Percentiles rank a stretch among this genome's conserved stretches.
These are phyloP conservation scores for Silurus asotus DNA, from an alignment of 2,113 vertebrate genomes.

Conservation along the genomic window DNA sequence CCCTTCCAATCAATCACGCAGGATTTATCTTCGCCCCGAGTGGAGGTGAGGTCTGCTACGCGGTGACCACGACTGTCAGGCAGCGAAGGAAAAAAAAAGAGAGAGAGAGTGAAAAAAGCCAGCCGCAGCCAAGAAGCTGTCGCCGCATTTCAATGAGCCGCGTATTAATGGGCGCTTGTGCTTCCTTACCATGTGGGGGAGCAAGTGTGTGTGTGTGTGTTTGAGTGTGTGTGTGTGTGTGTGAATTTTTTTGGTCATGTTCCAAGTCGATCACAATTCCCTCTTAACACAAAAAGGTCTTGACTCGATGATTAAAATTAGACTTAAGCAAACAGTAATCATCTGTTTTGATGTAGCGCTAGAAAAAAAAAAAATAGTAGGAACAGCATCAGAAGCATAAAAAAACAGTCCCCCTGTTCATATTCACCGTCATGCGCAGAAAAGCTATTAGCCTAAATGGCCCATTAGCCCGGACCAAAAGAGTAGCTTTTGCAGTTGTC, in stretches of 20 bases:
- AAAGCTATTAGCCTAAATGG: constrained; percentile 29
- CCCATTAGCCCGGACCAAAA: constrained; percentile 48
- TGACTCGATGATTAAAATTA: constrained; percentile 38
- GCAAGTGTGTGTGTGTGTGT: constrained; percentile 26
- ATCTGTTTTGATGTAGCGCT: constrained; percentile 2
- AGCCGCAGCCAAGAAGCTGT: constrained; percentile 70
- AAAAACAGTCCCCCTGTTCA: not conserved
- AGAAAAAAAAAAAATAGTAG: not conserved
- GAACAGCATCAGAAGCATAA: constrained; percentile 4
- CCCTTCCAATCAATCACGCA: constrained; percentile 75
- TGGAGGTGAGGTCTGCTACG: constrained; percentile 78
- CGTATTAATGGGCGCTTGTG: constrained; percentile 68
- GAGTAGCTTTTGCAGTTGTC: constrained; percentile 41
- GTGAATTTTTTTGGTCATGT: constrained; percentile 34
- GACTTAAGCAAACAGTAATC: constrained; percentile 21
- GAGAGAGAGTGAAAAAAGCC: not conserved
- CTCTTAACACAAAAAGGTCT: constrained; percentile 39
- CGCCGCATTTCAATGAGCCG: constrained; percentile 65
- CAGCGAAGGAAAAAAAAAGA: constrained; percentile 36
- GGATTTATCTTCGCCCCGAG: constrained; percentile 74
- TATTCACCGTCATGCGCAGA: not conserved
- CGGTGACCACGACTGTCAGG: constrained; percentile 76
- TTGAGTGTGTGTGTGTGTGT: constrained; percentile 23
- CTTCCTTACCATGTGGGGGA: constrained; percentile 46
- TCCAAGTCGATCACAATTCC: constrained; percentile 43